Evolutionary conservation across 2,797 vertebrate genomes (phyloP), one percentile per base, ranked within the genome.

Genomic region (Telmatherina bonti): DNA sequence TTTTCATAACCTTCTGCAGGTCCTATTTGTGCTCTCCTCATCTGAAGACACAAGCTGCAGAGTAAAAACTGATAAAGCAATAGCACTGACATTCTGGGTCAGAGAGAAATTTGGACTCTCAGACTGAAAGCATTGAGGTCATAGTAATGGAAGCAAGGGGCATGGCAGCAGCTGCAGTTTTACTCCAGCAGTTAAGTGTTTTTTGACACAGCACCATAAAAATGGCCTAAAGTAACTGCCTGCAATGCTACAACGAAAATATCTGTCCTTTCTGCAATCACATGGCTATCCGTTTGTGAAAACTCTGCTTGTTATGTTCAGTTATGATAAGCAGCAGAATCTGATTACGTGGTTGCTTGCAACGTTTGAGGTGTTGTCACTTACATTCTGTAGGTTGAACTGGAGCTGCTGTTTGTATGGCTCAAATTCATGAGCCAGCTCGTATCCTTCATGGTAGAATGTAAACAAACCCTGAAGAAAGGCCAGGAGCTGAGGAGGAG

Each of bases 401-500:
- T 99, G 98, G 69, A 99, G 94, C 85, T 99, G 97, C 60, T 99
- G 96, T 85, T 99, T 99, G 89, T 99, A 99, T 0, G 98, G 98
- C 57, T 97, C 96, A 82, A 99, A 98, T 81, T 99, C 97, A 70
- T 98, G 96, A 74, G 97, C 97, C 82, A 99, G 93, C 85, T 99
- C 98, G 47, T 99, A 99, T 87, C 98, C 98, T 92, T 99, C 97
- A 5, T 99, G 98, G 93, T 99, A 99, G 94, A 99, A 99, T 0
- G 97, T 99, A 91, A 99, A 99, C 84, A 99, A 86, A n/a, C 98
- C 98, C 92, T 99, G 98, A 76, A 99, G 97, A 90, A 99, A 99
- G 2, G 97, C 96, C 94, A 99, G 90, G 68, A 99, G 97, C 98
- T 99, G 94, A 89, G 90, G 30, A 90, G 71, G 70, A 78, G 74